phyloP scores from a whole-genome alignment of 2,888 invertebrate genomes.

The Coecobrya sp. region DNA sequence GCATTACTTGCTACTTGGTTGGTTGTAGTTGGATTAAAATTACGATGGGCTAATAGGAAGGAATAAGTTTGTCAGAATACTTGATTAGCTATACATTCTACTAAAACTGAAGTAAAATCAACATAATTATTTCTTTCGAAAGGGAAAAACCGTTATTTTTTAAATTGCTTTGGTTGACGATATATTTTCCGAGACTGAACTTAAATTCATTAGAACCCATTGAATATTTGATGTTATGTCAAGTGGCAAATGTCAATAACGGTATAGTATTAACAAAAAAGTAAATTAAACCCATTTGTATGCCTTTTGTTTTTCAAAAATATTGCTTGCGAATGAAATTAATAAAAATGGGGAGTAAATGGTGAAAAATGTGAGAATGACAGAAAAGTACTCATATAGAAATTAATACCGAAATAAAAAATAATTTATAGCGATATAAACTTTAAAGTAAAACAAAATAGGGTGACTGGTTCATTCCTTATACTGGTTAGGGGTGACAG shows the following conservation, averaged over 20 bases:
- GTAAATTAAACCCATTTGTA: constrained; percentile 49
- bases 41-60: constrained; percentile 31
- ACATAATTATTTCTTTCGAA: too few species aligned
- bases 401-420: constrained; percentile 50
- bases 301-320: constrained; percentile 45
- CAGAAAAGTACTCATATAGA: constrained; percentile 1
- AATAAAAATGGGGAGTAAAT: constrained; percentile 11
- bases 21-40: constrained; percentile 40
- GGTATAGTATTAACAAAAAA: background rate
- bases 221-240: constrained; percentile 32
- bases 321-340: constrained; percentile 29
- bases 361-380: background rate
- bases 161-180: background rate
- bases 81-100: background rate
- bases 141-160: constrained; percentile 4
- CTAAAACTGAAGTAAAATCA: too few species aligned
- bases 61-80: constrained; percentile 39
- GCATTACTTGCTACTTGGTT: constrained; percentile 42
- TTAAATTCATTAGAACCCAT: constrained; percentile 28
- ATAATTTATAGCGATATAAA: constrained; percentile 54
- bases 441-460: background rate
- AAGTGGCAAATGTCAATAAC: constrained; percentile 49
- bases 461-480: background rate
- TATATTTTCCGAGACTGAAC: background rate
- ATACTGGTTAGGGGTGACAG: too few species aligned